Conservation (phyloP, 2,113 vertebrate genomes). For the Chinchilla lanigera region DNA sequence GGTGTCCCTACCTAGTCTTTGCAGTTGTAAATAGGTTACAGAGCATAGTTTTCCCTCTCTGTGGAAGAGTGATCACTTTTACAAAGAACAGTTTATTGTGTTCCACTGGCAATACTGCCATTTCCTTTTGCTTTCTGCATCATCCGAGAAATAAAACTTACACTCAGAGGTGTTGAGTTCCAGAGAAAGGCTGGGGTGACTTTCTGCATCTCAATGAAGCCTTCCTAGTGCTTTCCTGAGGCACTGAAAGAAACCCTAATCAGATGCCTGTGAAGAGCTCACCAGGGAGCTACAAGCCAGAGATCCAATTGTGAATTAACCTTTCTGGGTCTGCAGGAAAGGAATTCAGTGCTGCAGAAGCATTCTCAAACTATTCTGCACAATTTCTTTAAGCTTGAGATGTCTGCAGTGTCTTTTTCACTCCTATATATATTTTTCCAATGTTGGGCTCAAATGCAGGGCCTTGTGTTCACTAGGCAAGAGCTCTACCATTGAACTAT, state of each 20-base stretch:
- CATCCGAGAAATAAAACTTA: background rate
- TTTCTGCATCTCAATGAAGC: background rate
- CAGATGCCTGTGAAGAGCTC: background rate
- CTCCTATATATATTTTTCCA: background rate
- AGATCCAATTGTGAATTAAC: too few relatives aligned
- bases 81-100: accelerated
- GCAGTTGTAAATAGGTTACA: background rate
- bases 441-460: background rate
- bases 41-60: accelerated
- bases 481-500: background rate
- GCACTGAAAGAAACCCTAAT: background rate
- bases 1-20: too few relatives aligned
- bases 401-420: background rate
- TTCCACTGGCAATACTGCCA: accelerated
- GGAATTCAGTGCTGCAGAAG: background rate
- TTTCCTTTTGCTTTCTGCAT: background rate
- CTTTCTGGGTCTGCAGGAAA: background rate
- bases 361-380: background rate
- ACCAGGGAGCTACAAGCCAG: background rate
- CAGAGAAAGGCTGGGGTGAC: background rate
- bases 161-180: background rate
- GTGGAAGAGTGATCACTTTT: accelerated
- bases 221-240: background rate
- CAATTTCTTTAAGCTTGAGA: background rate
- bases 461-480: background rate